Evolutionary conservation across 1,140 invertebrate species (phyloP).

Genomic region (Rhagoletis pomonella): DNA sequence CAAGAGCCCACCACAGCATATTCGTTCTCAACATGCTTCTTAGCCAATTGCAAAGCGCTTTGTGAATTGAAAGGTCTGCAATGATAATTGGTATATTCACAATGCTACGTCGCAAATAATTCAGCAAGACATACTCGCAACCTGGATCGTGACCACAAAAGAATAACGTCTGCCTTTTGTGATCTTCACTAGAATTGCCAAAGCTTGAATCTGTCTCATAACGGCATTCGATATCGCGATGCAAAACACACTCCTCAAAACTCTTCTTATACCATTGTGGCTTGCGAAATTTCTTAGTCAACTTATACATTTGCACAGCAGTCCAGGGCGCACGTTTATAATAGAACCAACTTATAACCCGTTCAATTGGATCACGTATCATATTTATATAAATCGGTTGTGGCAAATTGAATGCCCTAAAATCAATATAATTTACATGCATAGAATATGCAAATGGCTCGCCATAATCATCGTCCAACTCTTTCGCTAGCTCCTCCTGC

Average conservation of each 20-base stretch:
- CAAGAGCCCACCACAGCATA: slow-evolving; percentile 90
- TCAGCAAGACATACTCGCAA: slow-evolving; percentile 78
- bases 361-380: slow-evolving; percentile 89
- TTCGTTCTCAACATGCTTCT: slow-evolving; percentile 86
- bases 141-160: slow-evolving; percentile 91
- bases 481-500: slow-evolving; percentile 58
- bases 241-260: slow-evolving; percentile 88
- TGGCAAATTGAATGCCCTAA: slow-evolving; percentile 81
- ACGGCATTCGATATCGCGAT: slow-evolving; percentile 87
- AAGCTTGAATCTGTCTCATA: slow-evolving; percentile 85
- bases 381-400: slow-evolving; percentile 92
- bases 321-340: slow-evolving; percentile 84
- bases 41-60: slow-evolving; percentile 86
- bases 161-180: slow-evolving; percentile 82
- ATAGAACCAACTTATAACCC: slow-evolving; percentile 93
- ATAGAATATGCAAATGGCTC: slow-evolving; percentile 62
- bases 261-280: slow-evolving; percentile 90
- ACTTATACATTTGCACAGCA: slow-evolving; percentile 62
- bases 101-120: background rate
- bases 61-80: slow-evolving; percentile 86
- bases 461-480: slow-evolving; percentile 57
- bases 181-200: slow-evolving; percentile 84
- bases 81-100: slow-evolving; percentile 51
- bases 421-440: slow-evolving; percentile 75
- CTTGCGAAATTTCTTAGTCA: slow-evolving; percentile 86